A percentile compares a stretch with the other conserved stretches of the same genome.
phyloP scores from a whole-genome alignment of 2,888 invertebrate species.

The Watsonalla binaria region DNA sequence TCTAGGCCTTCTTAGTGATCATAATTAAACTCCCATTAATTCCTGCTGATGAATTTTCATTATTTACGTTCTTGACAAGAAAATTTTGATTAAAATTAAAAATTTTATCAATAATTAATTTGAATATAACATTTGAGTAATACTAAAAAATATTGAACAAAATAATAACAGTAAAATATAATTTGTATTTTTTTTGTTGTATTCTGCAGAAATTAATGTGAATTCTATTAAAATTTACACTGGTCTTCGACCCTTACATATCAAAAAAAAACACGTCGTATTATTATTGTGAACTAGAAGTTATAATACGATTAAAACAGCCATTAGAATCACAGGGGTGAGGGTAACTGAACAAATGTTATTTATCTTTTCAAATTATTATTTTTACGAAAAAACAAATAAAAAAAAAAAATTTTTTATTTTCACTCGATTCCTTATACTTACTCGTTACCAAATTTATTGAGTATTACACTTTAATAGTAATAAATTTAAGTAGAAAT shows the following conservation, averaged over 20 bases:
- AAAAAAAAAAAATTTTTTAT: constrained; percentile 2
- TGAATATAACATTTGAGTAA: not conserved
- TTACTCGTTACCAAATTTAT: constrained; percentile 26
- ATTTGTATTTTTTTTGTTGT: not conserved
- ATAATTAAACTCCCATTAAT: not conserved
- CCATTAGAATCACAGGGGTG: constrained; percentile 56
- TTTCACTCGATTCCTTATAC: constrained; percentile 30
- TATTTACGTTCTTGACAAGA: not conserved
- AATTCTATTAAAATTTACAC: not conserved
- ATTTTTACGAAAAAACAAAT: not conserved
- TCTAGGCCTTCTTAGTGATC: not conserved
- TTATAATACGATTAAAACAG: constrained; percentile 38
- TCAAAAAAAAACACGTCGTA: not conserved
- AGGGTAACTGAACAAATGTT: constrained; percentile 16
- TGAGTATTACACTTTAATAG: constrained; percentile 43
- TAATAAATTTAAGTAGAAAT: constrained; percentile 52
- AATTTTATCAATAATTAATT: not conserved
- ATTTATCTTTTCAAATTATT: constrained; percentile 7
- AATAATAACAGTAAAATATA: no score
- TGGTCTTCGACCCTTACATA: not conserved
- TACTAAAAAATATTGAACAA: not conserved
- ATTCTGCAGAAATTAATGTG: not conserved
- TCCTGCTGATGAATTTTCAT: not conserved
- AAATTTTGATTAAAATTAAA: not conserved
- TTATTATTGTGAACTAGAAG: constrained; percentile 10